A percentile compares a stretch with the other conserved stretches of the same genome.
phyloP scores from a whole-genome alignment of 2,797 vertebrate genomes.

The Chloroceryle inda region DNA sequence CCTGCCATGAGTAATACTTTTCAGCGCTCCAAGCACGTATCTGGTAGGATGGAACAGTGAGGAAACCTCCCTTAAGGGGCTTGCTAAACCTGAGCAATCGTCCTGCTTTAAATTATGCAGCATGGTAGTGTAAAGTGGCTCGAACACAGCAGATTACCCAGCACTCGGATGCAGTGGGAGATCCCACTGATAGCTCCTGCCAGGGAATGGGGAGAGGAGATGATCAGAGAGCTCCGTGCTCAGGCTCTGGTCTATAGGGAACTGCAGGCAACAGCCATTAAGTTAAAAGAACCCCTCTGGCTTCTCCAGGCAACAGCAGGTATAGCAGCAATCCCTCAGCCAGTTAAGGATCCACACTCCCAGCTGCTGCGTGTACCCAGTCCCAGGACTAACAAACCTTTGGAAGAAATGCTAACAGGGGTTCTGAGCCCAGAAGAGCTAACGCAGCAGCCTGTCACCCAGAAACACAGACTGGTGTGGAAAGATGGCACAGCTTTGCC shows the following conservation, averaged over 20 bases:
- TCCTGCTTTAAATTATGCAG: conserved; percentile 67
- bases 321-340: neutral
- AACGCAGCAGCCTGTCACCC: conserved; percentile 42
- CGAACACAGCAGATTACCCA: conserved; percentile 62
- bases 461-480: neutral
- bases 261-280: conserved; percentile 36
- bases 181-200: conserved; percentile 52
- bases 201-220: conserved; percentile 29
- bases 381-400: conserved; percentile 23
- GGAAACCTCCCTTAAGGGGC: conserved; percentile 54
- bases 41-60: conserved; percentile 14
- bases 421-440: conserved; percentile 18
- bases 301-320: neutral
- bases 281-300: conserved; percentile 41
- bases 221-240: conserved; percentile 31
- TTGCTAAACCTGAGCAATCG: conserved; percentile 52
- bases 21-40: conserved; percentile 25
- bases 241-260: conserved; percentile 27
- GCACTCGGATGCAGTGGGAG: conserved; percentile 13
- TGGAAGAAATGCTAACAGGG: neutral
- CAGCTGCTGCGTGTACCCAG: neutral
- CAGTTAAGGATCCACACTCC: conserved; percentile 17
- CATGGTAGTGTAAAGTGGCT: conserved; percentile 40
- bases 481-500: conserved; percentile 7
- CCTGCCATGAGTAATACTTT: conserved; percentile 31